These are phyloP conservation scores for Nasonia longicornis DNA, from an alignment of 1,140 invertebrate genomes.

Conservation along the genomic window DNA sequence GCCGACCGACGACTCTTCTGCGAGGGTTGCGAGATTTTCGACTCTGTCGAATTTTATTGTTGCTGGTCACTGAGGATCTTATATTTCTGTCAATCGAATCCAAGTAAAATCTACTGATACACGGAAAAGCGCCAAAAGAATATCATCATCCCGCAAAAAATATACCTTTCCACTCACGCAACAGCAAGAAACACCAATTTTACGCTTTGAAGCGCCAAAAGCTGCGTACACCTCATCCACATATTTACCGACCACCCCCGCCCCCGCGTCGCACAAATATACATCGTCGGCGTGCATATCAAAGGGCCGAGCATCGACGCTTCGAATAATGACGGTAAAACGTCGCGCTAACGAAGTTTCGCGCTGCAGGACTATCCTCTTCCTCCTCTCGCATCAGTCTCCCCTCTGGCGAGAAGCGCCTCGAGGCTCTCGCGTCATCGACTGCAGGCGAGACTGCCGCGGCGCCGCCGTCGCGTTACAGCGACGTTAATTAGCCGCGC, in stretches of 20 bases:
- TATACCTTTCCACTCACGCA: too few relatives aligned
- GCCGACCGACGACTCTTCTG: too few relatives aligned
- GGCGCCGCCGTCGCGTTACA: not conserved
- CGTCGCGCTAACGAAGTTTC: constrained; percentile 57
- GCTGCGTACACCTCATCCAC: not conserved
- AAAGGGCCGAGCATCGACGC: not conserved
- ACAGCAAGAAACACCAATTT: too few relatives aligned
- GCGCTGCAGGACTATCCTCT: not conserved
- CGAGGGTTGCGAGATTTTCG: not conserved
- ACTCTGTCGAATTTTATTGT: not conserved
- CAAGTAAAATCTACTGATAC: too few relatives aligned
- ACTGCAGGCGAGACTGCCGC: constrained; percentile 1
- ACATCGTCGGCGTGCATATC: not conserved
- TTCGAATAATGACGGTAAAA: constrained; percentile 31
- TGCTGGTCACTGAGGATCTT: too few relatives aligned
- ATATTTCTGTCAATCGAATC: too few relatives aligned
- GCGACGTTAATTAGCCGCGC: constrained; percentile 56
- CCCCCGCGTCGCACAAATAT: not conserved
- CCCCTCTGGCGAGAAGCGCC: constrained; percentile 43
- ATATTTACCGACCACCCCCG: not conserved
- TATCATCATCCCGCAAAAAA: too few relatives aligned
- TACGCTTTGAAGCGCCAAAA: too few relatives aligned
- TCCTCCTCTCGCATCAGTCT: not conserved
- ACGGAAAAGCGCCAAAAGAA: not conserved
- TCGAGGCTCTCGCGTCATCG: constrained; percentile 7